Conservation (phyloP, 2,797 vertebrate species). For the Enteromius thamalakanensis region DNA sequence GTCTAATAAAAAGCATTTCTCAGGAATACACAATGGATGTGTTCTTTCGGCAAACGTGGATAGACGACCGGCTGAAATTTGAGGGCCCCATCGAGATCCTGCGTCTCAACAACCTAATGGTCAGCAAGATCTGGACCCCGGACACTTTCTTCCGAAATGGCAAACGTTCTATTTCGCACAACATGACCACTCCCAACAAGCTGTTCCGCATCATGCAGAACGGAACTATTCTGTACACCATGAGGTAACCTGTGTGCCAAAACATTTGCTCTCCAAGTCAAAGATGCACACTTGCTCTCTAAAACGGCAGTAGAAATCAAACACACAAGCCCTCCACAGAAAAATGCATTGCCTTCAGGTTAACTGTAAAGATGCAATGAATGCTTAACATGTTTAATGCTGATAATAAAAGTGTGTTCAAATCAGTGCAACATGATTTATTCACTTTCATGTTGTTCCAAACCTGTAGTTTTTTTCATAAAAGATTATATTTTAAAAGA, state of each 20-base stretch:
- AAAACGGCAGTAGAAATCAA: not conserved
- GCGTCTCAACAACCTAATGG: conserved; percentile 86
- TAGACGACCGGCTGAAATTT: conserved; percentile 81
- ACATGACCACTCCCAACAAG: conserved; percentile 89
- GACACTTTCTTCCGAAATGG: conserved; percentile 87
- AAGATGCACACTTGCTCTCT: not conserved
- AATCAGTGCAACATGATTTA: not conserved
- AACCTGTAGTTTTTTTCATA: not conserved
- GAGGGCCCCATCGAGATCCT: conserved; percentile 85
- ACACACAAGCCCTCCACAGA: not conserved
- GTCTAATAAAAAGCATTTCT: not conserved
- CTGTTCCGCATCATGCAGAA: conserved; percentile 89
- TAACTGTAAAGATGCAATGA: not conserved
- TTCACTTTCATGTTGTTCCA: not conserved
- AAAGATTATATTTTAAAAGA: not conserved
- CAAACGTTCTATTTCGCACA: conserved; percentile 86
- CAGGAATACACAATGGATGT: conserved; percentile 88
- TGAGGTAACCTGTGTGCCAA: conserved; percentile 70
- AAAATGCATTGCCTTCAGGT: not conserved
- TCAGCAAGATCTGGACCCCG: conserved; percentile 87
- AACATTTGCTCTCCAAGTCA: conserved; percentile 40
- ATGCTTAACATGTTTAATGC: not conserved
- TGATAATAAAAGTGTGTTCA: not conserved
- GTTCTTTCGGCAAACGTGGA: conserved; percentile 85
- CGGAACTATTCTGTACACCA: conserved; percentile 87